Evolutionary conservation across 2,888 invertebrate species (phyloP).

Genomic region (Drosophila lacicola): DNA sequence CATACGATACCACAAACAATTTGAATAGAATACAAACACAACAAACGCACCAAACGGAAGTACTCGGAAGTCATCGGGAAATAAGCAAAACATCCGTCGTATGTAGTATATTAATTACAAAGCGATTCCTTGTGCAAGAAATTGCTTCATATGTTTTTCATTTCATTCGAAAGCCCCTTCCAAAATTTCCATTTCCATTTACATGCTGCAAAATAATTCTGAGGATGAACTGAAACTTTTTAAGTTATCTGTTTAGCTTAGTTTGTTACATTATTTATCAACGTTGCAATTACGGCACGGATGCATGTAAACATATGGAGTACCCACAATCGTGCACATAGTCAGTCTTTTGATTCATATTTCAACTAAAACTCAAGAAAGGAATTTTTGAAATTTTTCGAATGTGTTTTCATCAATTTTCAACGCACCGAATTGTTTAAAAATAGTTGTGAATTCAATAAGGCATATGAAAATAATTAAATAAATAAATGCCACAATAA

Average conservation of each 20-base stretch:
- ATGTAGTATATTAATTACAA: slow-evolving; percentile 66
- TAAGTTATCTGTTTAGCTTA: too few relatives aligned
- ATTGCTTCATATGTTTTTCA: slow-evolving; percentile 3
- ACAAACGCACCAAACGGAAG: slow-evolving; percentile 50
- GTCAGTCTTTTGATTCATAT: not conserved
- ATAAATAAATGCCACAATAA: slow-evolving; percentile 33
- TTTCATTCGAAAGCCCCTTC: slow-evolving; percentile 3
- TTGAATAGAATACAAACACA: slow-evolving; percentile 45
- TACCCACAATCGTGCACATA: not conserved
- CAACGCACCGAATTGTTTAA: slow-evolving; percentile 19
- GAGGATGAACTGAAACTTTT: too few relatives aligned
- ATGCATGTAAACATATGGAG: not conserved
- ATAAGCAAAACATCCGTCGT: slow-evolving; percentile 75
- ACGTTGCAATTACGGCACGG: not conserved
- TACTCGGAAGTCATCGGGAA: slow-evolving; percentile 71
- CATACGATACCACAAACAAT: slow-evolving; percentile 24
- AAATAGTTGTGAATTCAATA: slow-evolving; percentile 44
- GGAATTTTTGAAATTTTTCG: slow-evolving; percentile 19
- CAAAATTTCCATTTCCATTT: slow-evolving; percentile 35
- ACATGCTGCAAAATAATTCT: slow-evolving; percentile 54
- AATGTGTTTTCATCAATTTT: slow-evolving; percentile 31
- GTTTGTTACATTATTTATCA: too few relatives aligned
- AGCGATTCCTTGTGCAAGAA: slow-evolving; percentile 10
- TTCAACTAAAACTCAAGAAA: not conserved
- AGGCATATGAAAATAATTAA: slow-evolving; percentile 33